Conservation (phyloP, 1,140 invertebrate genomes). For the Scaptodrosophila lebanonensis region DNA sequence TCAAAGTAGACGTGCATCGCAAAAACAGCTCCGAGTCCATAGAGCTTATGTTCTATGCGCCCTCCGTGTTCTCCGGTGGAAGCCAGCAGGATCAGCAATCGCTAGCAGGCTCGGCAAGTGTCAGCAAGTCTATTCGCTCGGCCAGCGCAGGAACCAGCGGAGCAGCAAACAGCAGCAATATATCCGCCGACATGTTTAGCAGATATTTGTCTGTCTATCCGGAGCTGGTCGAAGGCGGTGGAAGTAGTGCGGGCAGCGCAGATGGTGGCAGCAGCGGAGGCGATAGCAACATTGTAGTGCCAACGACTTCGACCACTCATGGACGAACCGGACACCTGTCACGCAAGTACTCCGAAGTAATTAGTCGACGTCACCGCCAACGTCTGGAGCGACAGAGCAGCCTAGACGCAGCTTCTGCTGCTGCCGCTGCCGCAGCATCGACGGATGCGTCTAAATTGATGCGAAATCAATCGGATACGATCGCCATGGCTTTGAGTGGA, state of each 20-base stretch:
- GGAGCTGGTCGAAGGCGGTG: slow-evolving; percentile 42
- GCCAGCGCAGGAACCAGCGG: slow-evolving; percentile 16
- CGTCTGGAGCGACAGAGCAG: slow-evolving; percentile 64
- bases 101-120: slow-evolving; percentile 60
- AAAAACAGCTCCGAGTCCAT: slow-evolving; percentile 93
- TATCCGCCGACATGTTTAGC: slow-evolving; percentile 38
- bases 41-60: slow-evolving; percentile 70
- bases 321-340: slow-evolving; percentile 53
- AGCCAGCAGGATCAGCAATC: slow-evolving; percentile 73
- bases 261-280: slow-evolving; percentile 28
- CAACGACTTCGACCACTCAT: background rate
- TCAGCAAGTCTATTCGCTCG: slow-evolving; percentile 63
- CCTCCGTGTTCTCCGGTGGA: slow-evolving; percentile 59
- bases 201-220: slow-evolving; percentile 71
- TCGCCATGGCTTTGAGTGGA: slow-evolving; percentile 36
- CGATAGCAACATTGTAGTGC: slow-evolving; percentile 4
- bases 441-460: slow-evolving; percentile 42
- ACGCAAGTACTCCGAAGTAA: slow-evolving; percentile 65
- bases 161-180: slow-evolving; percentile 20
- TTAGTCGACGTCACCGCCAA: slow-evolving; percentile 60
- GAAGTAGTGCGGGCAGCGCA: slow-evolving; percentile 29
- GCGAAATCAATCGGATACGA: slow-evolving; percentile 70
- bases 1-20: slow-evolving; percentile 94
- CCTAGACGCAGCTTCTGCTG: slow-evolving; percentile 49
- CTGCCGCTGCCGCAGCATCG: slow-evolving; percentile 21